Base-by-base conservation (phyloP, 2,797 vertebrate species). In the Picus viridis region DNA sequence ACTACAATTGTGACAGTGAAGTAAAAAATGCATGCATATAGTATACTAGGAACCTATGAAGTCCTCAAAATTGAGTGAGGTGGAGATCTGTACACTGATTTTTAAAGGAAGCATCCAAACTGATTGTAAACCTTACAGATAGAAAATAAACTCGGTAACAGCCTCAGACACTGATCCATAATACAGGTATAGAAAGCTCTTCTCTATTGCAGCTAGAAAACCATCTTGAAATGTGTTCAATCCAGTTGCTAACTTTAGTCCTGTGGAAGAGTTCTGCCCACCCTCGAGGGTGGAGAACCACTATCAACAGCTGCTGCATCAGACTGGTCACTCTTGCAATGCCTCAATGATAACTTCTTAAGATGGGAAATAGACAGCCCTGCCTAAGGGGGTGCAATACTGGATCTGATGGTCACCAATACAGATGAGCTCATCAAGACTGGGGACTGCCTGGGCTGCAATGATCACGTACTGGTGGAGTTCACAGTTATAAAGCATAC, bases 161-260 rank as follows among this genome's bases (percentile, higher is more conserved):
- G 10, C 11, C 6, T 85, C 23, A 56, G 54, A 30, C 0, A 2
- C 0, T 41, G 26, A 32, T 18, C 12, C 4, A 2, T 70, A 72
- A n/a, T 18, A 30, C 4, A 80, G 23, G 3, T 3, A 29, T 39
- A 65, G 62, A 74, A 67, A 89, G 7, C 6, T 81, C 12, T 64
- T 77, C n/a, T 53, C 2, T 82, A 5, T 59, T 59, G 26, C 6
- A 17, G 3, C 18, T 29, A 43, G 53, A 53, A 91, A 87, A 51
- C 1, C 10, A 83, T 3, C 3, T 30, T 76, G 34, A 84, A 84
- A 61, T 57, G 8, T 22, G 3, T 59, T 84, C 15, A 27, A 1
- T 65, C 8, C 18, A 75, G 23, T 27, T 3, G 2, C 4, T 65
- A 30, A 6, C 7, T 92, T 78, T 59, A 86, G 34, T 47, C 36